A percentile compares a stretch with the other conserved stretches of the same genome.
Conservation (phyloP, 2,888 invertebrate genomes). For the Lasioglossum figueresi region DNA sequence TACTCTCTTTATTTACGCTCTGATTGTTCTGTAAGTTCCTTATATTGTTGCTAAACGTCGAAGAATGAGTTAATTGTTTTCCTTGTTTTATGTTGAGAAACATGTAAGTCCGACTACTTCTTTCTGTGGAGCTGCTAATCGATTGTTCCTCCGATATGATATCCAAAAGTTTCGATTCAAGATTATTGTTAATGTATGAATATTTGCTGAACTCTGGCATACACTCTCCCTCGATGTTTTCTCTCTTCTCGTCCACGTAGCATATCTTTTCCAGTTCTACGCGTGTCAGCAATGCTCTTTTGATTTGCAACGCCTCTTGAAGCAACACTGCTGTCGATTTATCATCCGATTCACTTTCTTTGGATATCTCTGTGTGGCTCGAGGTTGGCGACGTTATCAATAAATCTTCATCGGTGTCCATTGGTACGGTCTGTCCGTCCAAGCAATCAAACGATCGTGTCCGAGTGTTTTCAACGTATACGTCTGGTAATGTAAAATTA, state of each 20-base stretch:
- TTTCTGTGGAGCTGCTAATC: constrained; percentile 68
- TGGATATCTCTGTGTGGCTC: constrained; percentile 65
- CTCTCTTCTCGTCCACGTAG: constrained; percentile 14
- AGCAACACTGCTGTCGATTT: constrained; percentile 69
- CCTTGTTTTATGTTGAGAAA: constrained; percentile 54
- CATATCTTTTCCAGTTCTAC: constrained; percentile 57
- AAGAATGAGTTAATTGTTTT: neutral
- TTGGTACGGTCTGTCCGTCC: constrained; percentile 25
- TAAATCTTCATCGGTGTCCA: constrained; percentile 61
- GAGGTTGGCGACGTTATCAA: constrained; percentile 53
- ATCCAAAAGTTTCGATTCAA: constrained; percentile 71
- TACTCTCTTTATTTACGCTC: neutral
- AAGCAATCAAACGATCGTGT: neutral
- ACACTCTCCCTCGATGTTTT: neutral
- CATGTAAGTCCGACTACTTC: constrained; percentile 53
- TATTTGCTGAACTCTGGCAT: neutral
- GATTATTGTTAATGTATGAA: constrained; percentile 50
- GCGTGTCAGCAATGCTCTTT: constrained; percentile 66
- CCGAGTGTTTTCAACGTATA: neutral
- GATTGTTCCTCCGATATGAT: constrained; percentile 78
- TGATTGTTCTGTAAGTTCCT: neutral
- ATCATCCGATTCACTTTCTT: constrained; percentile 68
- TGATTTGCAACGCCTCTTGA: constrained; percentile 71
- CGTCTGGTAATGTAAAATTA: neutral
- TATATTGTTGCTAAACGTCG: neutral